Evolutionary conservation across 1,140 invertebrate species (phyloP), one percentile per base, ranked within the genome.

Genomic region (Lycorma delicatula): DNA sequence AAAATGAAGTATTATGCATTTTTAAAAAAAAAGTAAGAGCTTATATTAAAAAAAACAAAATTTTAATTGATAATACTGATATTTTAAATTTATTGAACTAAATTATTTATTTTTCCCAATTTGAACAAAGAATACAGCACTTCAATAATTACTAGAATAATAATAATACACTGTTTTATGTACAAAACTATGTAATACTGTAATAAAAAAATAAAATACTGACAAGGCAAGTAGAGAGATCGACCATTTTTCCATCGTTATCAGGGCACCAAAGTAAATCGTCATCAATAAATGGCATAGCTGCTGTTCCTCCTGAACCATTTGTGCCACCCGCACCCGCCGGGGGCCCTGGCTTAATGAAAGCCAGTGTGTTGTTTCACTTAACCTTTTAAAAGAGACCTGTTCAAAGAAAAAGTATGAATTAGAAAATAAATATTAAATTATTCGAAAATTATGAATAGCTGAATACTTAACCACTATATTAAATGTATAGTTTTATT

Each of bases 261-360:
- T 66, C 66, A 4, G 66, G 86, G 79, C 89, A 89, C 90, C 89
- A 93, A 64, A 92, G 82, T 63, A 89, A 74, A 70, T 92, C 89
- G 79, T 93, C 90, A 78, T 93, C 89, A 76, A 93, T 91, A 80
- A 93, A 93, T 77, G 90, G 89, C 90, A 93, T 93, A 79, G 72
- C 73, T 73, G 73, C 72, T 70, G 73, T 71, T 25, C 44, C 31
- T 6, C 36, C 54, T 5, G 54, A 16, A 23, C n/a, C n/a, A n/a
- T n/a, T n/a, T n/a, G n/a, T n/a, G n/a, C n/a, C n/a, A n/a, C n/a
- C n/a, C n/a, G n/a, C n/a, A 49, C 59, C 58, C 54, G 53, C 56
- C 26, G 62, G 25, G 38, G 54, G 46, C 18, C 59, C 56, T 36
- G 60, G 60, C 52, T 62, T 62, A 3, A 57, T 12, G 48, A 62